These are phyloP conservation scores for Amblyornis subalaris DNA, from an alignment of 2,113 vertebrate genomes.

Conservation along the genomic window DNA sequence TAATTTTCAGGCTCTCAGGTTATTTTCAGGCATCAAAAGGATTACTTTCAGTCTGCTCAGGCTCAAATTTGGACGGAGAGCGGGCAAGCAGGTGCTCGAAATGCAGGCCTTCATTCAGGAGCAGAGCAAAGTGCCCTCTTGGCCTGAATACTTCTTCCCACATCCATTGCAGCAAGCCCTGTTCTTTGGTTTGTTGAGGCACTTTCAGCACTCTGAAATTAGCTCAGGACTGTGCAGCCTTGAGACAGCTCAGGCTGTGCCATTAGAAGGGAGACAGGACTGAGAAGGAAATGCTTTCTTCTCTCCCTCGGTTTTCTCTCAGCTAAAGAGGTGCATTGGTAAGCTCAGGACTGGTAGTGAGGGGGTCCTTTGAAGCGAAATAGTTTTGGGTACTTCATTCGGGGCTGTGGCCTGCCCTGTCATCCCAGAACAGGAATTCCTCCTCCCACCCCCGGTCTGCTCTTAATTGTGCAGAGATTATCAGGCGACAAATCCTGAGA, in stretches of 20 bases:
- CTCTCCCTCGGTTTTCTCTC: not conserved
- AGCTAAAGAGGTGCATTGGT: not conserved
- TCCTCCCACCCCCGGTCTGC: not conserved
- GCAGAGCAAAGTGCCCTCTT: not conserved
- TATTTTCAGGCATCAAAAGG: not conserved
- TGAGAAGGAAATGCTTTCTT: not conserved
- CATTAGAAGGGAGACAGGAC: not conserved
- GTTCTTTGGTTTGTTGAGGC: not conserved
- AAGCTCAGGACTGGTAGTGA: not conserved
- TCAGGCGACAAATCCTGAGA: not conserved
- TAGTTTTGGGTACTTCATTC: not conserved
- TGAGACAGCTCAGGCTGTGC: not conserved
- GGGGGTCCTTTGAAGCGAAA: not conserved
- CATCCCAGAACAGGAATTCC: not conserved
- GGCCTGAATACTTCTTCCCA: not conserved
- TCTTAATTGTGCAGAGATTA: not conserved
- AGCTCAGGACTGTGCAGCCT: not conserved
- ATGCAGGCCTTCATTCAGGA: not conserved
- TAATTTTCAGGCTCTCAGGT: not conserved
- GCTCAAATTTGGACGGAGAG: not conserved
- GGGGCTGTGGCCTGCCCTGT: not conserved
- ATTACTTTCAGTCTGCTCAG: not conserved
- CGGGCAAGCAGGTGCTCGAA: not conserved
- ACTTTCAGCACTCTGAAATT: not conserved
- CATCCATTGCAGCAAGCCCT: not conserved